Evolutionary conservation across 1,140 invertebrate species (phyloP), one percentile per base, ranked within the genome.

Genomic region (Drosophila nasuta): DNA sequence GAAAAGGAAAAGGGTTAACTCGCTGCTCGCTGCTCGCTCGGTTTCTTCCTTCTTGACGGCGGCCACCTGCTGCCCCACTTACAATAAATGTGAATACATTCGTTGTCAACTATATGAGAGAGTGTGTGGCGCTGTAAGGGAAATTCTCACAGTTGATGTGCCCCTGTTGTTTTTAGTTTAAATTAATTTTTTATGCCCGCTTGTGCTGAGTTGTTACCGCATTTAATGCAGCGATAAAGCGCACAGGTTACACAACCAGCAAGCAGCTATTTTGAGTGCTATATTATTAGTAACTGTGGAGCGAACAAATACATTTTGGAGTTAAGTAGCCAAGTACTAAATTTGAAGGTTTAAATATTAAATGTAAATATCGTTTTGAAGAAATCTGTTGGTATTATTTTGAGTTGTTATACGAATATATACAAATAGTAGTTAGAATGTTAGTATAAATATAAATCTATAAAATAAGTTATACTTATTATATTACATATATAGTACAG

Each of bases 141-240:
- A 13, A 5, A 15, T 45, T 10, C 35, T 11, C 35, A 10, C 8
- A 33, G 58, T 67, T 76, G 43, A 30, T 79, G 49, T 62, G 66
- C 66, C 58, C 51, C 63, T 45, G 63, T 75, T 71, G 60, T 64
- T 75, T 77, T 63, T 64, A 59, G 63, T 64, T 79, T 72, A 69
- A 79, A 77, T 79, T 77, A 79, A 79, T 79, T 79, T 77, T 49
- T 51, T 54, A 64, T 64, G 33, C 66, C 38, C 20, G 17, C n/a
- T 68, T 33, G 7, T 43, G 41, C 52, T 67, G 45, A 52, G 62
- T 76, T 62, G 62, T 71, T 71, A 58, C 49, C 49, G 35, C 41
- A 38, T 43, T 57, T 41, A 38, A 41, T 2, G 30, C 51, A 13
- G 11, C 48, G 48, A 51, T 51, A 51, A 51, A 51, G 48, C 17